These are phyloP conservation scores for Pangasius macronema DNA, from an alignment of 2,797 vertebrate species.

Conservation along the genomic window DNA sequence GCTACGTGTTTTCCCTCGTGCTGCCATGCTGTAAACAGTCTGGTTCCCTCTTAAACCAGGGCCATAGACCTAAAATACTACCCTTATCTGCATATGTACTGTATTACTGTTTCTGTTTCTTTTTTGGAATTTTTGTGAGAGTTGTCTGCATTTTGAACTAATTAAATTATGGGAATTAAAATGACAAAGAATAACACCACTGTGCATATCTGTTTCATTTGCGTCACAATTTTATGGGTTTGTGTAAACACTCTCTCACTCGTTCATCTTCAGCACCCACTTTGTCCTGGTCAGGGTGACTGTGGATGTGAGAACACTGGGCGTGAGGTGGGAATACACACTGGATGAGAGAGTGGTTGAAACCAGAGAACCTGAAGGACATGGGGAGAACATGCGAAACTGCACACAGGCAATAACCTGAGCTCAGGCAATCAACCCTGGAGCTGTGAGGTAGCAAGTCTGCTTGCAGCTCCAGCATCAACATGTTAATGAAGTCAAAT, in stretches of 20 bases:
- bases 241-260: background rate
- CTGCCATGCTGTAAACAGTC: conserved; percentile 63
- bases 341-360: background rate
- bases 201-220: background rate
- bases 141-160: conserved; percentile 80
- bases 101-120: conserved; percentile 72
- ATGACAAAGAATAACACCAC: conserved; percentile 77
- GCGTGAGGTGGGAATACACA: background rate
- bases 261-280: background rate
- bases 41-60: conserved; percentile 53
- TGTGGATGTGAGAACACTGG: background rate
- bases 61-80: conserved; percentile 71
- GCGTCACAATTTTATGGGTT: background rate
- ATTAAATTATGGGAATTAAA: conserved; percentile 86
- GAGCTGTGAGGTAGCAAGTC: background rate
- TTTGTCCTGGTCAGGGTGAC: background rate
- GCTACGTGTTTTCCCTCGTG: conserved; percentile 43
- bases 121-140: conserved; percentile 75
- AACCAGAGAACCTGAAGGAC: background rate
- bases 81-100: conserved; percentile 79
- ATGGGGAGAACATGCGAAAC: background rate
- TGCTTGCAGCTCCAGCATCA: background rate
- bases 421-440: background rate
- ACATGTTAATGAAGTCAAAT: background rate
- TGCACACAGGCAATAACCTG: background rate